A percentile compares a stretch with the other conserved stretches of the same genome.
Conservation (phyloP, 2,888 invertebrate species). For the Erebia ligea region DNA sequence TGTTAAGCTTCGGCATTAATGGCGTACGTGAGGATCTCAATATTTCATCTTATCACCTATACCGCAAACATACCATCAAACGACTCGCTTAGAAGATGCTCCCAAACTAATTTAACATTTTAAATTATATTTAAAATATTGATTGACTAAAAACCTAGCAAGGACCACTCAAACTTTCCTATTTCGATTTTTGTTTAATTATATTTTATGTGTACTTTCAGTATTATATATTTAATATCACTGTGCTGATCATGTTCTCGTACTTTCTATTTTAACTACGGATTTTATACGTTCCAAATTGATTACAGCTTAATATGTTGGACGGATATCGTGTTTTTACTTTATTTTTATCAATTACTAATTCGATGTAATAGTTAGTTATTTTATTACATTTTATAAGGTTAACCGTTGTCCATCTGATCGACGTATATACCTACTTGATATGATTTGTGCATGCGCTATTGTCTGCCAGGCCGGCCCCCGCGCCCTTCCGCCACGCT, state of each 20-base stretch:
- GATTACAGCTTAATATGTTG: constrained; percentile 64
- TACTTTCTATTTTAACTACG: constrained; percentile 46
- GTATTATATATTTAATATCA: constrained; percentile 44
- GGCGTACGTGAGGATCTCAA: constrained; percentile 43
- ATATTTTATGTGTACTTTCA: constrained; percentile 46
- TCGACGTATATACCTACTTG: constrained; percentile 58
- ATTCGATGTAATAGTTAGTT: constrained; percentile 77
- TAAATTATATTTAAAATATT: constrained; percentile 37
- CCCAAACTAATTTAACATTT: constrained; percentile 43
- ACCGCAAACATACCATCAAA: constrained; percentile 38
- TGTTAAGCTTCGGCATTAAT: constrained; percentile 60
- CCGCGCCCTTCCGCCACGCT: constrained; percentile 62
- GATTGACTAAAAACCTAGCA: constrained; percentile 71
- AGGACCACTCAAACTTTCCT: constrained; percentile 92
- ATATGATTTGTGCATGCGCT: constrained; percentile 71
- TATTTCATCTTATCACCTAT: constrained; percentile 40
- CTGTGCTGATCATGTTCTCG: constrained; percentile 44
- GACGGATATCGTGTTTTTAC: constrained; percentile 61
- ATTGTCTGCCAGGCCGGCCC: constrained; percentile 59
- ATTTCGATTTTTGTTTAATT: constrained; percentile 63
- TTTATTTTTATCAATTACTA: constrained; percentile 67
- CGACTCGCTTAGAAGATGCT: constrained; percentile 39
- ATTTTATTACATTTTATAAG: constrained; percentile 63
- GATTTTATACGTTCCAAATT: constrained; percentile 46
- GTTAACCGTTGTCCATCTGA: constrained; percentile 68